Evolutionary conservation across 2,113 vertebrate genomes (phyloP), one percentile per base, ranked within the genome.

Genomic region (Rhinoderma darwinii): DNA sequence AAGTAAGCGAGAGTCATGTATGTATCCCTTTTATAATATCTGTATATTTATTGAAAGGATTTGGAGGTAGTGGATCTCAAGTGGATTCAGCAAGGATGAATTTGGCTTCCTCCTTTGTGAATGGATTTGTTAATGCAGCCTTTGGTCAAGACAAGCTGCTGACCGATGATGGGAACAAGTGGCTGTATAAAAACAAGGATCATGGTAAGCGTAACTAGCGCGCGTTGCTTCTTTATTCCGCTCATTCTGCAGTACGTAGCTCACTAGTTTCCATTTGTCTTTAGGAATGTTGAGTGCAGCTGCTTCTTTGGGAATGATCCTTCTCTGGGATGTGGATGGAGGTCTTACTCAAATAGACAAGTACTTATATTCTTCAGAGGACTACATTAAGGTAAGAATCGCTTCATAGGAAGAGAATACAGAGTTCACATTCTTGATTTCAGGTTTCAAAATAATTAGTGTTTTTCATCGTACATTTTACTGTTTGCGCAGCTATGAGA

Each of bases 111-210:
- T 99, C 98, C 17, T 99, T 99, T 3, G 98, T 99, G 61, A 99
- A 99, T 0, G 98, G 98, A 86, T 99, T 99, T 44, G 98, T 99
- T 81, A 99, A 99, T 0, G 98, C 98, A 1, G 98, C 98, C 0
- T 99, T 99, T 0, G 98, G 98, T 35, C 98, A 99, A 88, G 98
- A 99, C 91, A 99, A 99, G 90, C 94, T 99, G 81, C 96, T 99
- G 88, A 99, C 98, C 0, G 98, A 99, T 1, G 98, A 99, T 18
- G 98, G 98, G 89, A 99, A 99, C 93, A 99, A 99, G 88, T 99
- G 98, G 98, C 92, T 99, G 25, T 99, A 99, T 89, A 99, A 99
- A 92, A 99, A 99, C 93, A 99, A 99, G 88, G 98, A 99, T 90
- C 98, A 99, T 0, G 98, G 98, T 99, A 89, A 93, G 90, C 11